Percentiles rank a stretch among this genome's conserved stretches.
These are phyloP conservation scores for Nasonia oneida DNA, from an alignment of 2,888 invertebrate species.

Conservation along the genomic window DNA sequence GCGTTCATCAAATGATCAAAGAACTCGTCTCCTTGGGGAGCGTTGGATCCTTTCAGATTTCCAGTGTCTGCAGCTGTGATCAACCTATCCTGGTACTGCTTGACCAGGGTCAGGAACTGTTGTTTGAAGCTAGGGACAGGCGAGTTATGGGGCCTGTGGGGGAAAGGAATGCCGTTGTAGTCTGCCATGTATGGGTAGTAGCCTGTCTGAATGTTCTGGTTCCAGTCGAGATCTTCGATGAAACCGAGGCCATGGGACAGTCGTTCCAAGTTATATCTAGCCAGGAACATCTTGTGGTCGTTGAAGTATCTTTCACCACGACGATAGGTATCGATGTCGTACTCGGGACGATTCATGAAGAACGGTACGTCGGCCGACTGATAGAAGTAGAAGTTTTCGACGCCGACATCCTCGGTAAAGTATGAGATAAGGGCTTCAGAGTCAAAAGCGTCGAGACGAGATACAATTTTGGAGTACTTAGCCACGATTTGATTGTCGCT, in stretches of 20 bases:
- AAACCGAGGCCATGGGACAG: constrained; percentile 83
- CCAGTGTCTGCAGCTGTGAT: not conserved
- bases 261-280: constrained; percentile 86
- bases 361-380: constrained; percentile 83
- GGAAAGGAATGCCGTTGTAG: constrained; percentile 80
- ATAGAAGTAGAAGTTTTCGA: constrained; percentile 85
- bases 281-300: constrained; percentile 84
- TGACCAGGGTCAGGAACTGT: not conserved
- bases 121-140: not conserved
- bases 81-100: not conserved
- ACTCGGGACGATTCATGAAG: constrained; percentile 82
- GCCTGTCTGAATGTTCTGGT: constrained; percentile 79
- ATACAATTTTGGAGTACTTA: not conserved
- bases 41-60: not conserved
- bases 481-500: not conserved
- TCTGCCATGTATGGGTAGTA: constrained; percentile 83
- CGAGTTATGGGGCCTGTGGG: not conserved
- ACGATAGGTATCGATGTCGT: constrained; percentile 80
- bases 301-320: constrained; percentile 84
- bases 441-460: not conserved
- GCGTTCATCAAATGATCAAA: constrained; percentile 77
- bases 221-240: constrained; percentile 82
- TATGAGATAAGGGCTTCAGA: constrained; percentile 83
- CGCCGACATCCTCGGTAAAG: constrained; percentile 86
- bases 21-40: not conserved